A percentile compares a stretch with the other conserved stretches of the same genome.
Evolutionary conservation across 2,888 invertebrate species (phyloP).

Genomic region (Campoplex nolae): DNA sequence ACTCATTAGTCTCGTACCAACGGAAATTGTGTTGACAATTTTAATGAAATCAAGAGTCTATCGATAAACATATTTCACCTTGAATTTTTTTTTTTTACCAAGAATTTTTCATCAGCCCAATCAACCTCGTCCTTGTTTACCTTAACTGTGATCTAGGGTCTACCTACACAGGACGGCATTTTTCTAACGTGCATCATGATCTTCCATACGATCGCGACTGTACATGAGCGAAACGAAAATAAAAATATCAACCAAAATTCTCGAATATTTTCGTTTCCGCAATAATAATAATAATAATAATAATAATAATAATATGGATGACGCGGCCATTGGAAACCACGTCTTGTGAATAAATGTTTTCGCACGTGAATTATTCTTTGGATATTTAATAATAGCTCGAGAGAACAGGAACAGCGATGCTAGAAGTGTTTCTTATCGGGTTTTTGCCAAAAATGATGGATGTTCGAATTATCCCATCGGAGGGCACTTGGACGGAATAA

Average conservation of each 20-base stretch:
- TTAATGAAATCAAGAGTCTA: neutral
- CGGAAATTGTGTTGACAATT: neutral
- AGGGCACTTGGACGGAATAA: slow-evolving; percentile 42
- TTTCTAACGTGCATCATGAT: slow-evolving; percentile 51
- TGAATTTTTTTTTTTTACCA: neutral
- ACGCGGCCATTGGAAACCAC: neutral
- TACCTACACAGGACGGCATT: slow-evolving; percentile 61
- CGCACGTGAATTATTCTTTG: neutral
- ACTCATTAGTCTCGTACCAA: neutral
- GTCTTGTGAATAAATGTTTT: neutral
- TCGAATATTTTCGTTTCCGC: neutral
- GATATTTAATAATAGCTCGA: slow-evolving; percentile 48
- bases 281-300: neutral
- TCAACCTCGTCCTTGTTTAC: slow-evolving; percentile 28
- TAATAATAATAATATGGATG: neutral
- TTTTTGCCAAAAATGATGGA: slow-evolving; percentile 43
- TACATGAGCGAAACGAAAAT: neutral
- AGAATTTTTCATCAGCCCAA: slow-evolving; percentile 9
- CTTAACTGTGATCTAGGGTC: slow-evolving; percentile 44
- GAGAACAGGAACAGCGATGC: neutral
- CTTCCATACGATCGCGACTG: neutral
- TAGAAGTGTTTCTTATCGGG: slow-evolving; percentile 30
- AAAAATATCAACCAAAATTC: neutral
- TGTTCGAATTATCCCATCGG: slow-evolving; percentile 55
- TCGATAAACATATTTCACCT: neutral